These are phyloP conservation scores for Hyphantria cunea DNA, from an alignment of 1,140 invertebrate species.

Conservation along the genomic window DNA sequence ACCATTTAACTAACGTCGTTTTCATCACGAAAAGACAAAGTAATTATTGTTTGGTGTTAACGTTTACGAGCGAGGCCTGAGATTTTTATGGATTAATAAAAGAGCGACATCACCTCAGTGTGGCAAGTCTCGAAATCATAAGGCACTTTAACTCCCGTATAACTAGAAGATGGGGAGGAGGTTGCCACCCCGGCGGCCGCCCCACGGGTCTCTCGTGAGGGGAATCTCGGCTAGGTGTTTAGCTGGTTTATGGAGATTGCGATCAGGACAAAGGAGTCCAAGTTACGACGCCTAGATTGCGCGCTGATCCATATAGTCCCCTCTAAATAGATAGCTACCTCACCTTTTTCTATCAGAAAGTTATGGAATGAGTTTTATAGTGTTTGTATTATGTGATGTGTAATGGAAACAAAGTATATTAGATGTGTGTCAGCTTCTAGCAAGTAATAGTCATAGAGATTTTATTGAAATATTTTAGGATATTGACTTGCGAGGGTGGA, in stretches of 20 bases:
- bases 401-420: conserved; percentile 5
- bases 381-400: conserved; percentile 16
- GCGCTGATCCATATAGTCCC: conserved; percentile 41
- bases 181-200: conserved; percentile 6
- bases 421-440: conserved; percentile 1
- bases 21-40: conserved; percentile 8
- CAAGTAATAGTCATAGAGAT: neutral
- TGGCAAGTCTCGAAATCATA: conserved; percentile 50
- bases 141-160: conserved; percentile 50
- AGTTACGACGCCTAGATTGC: conserved; percentile 53
- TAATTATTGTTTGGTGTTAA: conserved; percentile 35
- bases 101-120: conserved; percentile 34
- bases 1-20: conserved; percentile 8
- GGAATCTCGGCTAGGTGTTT: conserved; percentile 66
- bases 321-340: conserved; percentile 31
- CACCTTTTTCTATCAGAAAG: conserved; percentile 33
- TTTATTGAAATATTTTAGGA: too few relatives aligned
- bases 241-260: conserved; percentile 77
- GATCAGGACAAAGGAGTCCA: conserved; percentile 66
- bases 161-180: conserved; percentile 35
- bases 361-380: conserved; percentile 34
- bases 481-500: too few relatives aligned
- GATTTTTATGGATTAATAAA: conserved; percentile 58
- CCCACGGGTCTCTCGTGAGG: conserved; percentile 33
- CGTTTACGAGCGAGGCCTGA: conserved; percentile 28